A percentile compares a stretch with the other conserved stretches of the same genome.
Conservation (phyloP, 1,140 invertebrate genomes). For the Phocides pigmalion region DNA sequence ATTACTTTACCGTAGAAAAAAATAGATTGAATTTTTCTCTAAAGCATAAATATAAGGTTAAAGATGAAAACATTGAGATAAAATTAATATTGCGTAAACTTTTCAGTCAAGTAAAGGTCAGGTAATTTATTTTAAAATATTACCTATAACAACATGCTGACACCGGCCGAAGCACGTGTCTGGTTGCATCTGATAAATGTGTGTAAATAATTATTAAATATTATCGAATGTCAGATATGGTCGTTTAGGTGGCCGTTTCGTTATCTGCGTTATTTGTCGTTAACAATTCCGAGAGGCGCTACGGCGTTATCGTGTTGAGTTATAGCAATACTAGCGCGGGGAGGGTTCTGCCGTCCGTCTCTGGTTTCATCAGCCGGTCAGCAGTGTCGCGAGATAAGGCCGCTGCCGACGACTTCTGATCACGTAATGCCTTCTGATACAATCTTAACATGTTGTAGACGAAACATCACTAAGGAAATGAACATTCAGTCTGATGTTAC, state of each 20-base stretch:
- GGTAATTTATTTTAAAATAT: slow-evolving; percentile 6
- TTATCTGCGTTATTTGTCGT: slow-evolving; percentile 80
- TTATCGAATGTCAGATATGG: slow-evolving; percentile 76
- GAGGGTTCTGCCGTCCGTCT: slow-evolving; percentile 49
- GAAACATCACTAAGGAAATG: slow-evolving; percentile 4
- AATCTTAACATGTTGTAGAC: slow-evolving; percentile 33
- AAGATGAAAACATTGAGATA: slow-evolving; percentile 22
- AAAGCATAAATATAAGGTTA: not conserved
- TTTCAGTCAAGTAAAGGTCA: slow-evolving; percentile 7
- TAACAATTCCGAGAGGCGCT: slow-evolving; percentile 66
- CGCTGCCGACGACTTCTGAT: slow-evolving; percentile 35
- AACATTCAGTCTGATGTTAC: not conserved
- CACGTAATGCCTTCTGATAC: slow-evolving; percentile 38
- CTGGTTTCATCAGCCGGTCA: slow-evolving; percentile 52
- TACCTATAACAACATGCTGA: slow-evolving; percentile 38
- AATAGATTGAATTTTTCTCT: no score
- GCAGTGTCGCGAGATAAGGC: slow-evolving; percentile 45
- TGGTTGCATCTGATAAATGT: slow-evolving; percentile 48
- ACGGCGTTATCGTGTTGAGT: slow-evolving; percentile 72
- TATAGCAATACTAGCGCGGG: slow-evolving; percentile 65
- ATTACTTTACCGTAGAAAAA: no score
- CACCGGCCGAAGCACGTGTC: slow-evolving; percentile 39
- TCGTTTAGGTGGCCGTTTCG: slow-evolving; percentile 75
- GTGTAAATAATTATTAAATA: slow-evolving; percentile 79
- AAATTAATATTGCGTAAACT: slow-evolving; percentile 17